A percentile compares a stretch with the other conserved stretches of the same genome.
Evolutionary conservation across 2,797 vertebrate genomes (phyloP).

Genomic region (Manis pentadactyla): DNA sequence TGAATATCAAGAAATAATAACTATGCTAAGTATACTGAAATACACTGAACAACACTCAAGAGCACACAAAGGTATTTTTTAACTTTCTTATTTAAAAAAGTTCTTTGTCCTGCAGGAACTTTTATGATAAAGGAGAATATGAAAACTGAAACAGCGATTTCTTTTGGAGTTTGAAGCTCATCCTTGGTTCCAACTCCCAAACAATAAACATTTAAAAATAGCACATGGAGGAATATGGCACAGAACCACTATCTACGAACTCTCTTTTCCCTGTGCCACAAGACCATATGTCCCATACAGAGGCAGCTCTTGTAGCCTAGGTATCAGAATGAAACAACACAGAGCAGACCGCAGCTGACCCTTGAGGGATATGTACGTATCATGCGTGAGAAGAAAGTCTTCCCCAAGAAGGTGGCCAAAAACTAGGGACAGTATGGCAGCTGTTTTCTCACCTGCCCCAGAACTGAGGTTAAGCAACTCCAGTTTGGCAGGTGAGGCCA

Average conservation of each 20-base stretch:
- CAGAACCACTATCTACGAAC: background rate
- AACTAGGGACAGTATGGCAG: background rate
- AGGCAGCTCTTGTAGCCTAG: background rate
- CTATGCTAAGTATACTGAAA: background rate
- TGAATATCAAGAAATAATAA: background rate
- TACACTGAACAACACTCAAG: background rate
- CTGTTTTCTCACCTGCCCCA: background rate
- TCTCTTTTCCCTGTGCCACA: background rate
- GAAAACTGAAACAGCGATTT: background rate
- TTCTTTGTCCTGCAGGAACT: background rate
- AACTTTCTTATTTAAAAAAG: background rate
- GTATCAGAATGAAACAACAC: background rate
- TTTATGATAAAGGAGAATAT: slow-evolving; percentile 1
- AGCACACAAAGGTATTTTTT: background rate
- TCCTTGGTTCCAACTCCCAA: background rate
- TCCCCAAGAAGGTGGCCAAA: background rate
- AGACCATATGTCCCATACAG: background rate
- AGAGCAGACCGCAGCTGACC: background rate
- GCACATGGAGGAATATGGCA: background rate
- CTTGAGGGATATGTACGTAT: background rate
- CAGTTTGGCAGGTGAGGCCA: background rate
- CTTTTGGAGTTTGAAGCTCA: background rate
- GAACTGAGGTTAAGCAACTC: background rate
- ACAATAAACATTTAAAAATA: background rate
- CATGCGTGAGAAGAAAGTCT: background rate